These are phyloP conservation scores for Creontiades dilutus DNA, from an alignment of 2,888 invertebrate genomes.

Conservation along the genomic window DNA sequence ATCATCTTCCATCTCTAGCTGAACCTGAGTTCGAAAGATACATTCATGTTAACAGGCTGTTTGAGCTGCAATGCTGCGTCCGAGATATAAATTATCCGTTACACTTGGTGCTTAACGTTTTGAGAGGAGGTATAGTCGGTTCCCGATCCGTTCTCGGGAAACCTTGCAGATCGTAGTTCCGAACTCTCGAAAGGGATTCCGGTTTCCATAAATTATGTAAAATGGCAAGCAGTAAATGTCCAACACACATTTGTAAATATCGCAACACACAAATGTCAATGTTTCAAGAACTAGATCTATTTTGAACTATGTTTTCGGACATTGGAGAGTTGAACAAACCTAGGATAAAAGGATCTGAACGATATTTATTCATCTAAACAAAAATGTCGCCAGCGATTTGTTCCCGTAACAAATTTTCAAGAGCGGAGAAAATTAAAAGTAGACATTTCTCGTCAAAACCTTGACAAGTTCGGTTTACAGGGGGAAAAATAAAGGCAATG, in stretches of 20 bases:
- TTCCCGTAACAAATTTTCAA: too few species aligned
- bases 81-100: slow-evolving; percentile 9
- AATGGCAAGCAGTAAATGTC: background rate
- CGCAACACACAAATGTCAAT: too few species aligned
- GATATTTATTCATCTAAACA: too few species aligned
- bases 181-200: background rate
- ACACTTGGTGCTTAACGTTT: slow-evolving; percentile 23
- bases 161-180: background rate
- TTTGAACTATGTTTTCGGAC: too few species aligned
- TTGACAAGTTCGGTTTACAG: too few species aligned
- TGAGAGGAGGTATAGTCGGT: background rate
- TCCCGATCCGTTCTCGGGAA: slow-evolving; percentile 2
- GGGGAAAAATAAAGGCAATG: too few species aligned
- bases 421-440: too few species aligned
- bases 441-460: too few species aligned
- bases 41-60: background rate
- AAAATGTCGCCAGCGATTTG: too few species aligned
- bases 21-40: background rate
- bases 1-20: background rate
- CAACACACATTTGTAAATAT: background rate
- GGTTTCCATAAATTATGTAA: background rate
- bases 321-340: too few species aligned
- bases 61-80: background rate
- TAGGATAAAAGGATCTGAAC: too few species aligned
- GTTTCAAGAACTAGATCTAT: too few species aligned